phyloP scores from a whole-genome alignment of 2,797 vertebrate species.

The Furcifer pardalis region DNA sequence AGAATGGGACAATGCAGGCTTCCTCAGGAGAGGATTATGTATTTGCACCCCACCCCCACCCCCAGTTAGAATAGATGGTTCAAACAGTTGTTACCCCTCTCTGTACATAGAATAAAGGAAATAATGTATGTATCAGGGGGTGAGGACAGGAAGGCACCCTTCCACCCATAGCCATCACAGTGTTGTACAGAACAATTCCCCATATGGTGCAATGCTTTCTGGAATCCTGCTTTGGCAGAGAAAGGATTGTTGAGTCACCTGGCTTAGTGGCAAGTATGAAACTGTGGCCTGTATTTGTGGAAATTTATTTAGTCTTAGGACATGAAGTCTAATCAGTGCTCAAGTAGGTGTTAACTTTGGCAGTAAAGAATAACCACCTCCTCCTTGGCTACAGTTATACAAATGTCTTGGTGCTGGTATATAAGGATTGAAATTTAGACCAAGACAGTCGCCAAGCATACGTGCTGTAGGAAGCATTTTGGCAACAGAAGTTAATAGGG shows the following conservation, averaged over 20 bases:
- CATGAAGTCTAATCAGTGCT: not conserved
- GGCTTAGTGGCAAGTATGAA: not conserved
- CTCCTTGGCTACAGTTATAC: too few relatives aligned
- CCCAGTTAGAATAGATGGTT: not conserved
- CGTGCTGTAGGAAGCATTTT: not conserved
- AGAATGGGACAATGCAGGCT: not conserved
- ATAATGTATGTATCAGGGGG: not conserved
- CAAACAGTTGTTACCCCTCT: not conserved
- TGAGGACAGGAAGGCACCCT: not conserved
- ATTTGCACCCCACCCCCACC: not conserved
- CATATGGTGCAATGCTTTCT: not conserved
- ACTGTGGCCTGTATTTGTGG: not conserved
- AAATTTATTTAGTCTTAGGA: not conserved
- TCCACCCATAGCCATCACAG: too few relatives aligned
- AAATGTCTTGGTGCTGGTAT: not conserved
- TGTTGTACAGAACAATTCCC: not conserved
- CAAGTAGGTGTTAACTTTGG: not conserved
- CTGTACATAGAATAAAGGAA: not conserved
- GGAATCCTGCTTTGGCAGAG: not conserved
- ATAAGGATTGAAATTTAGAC: not conserved
- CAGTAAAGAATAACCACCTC: not conserved
- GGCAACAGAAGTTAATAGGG: not conserved
- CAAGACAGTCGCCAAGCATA: not conserved
- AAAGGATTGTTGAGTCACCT: not conserved
- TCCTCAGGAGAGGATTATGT: not conserved